Evolutionary conservation across 1,140 invertebrate species (phyloP).

Genomic region (Macrosteles quadrilineatus): DNA sequence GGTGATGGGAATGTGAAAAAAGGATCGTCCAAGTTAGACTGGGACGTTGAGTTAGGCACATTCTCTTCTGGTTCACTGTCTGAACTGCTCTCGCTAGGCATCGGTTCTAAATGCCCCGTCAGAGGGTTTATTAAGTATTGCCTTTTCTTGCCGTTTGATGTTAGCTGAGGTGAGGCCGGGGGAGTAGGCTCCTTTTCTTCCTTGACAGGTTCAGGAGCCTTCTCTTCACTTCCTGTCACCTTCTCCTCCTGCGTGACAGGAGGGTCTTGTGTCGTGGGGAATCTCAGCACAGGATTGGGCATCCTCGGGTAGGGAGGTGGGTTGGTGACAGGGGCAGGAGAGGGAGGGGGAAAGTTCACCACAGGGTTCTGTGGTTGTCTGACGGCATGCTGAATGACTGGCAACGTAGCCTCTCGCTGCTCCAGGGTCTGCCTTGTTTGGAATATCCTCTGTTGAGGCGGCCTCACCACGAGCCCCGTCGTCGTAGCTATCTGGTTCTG

Average conservation of each 20-base stretch:
- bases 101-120: slow-evolving; percentile 81
- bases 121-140: slow-evolving; percentile 86
- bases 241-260: slow-evolving; percentile 31
- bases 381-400: slow-evolving; percentile 23
- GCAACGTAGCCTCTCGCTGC: slow-evolving; percentile 15
- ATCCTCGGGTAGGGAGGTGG: slow-evolving; percentile 33
- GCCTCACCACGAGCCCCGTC: background rate
- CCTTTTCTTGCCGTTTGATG: slow-evolving; percentile 56
- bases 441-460: slow-evolving; percentile 23
- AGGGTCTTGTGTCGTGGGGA: slow-evolving; percentile 17
- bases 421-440: slow-evolving; percentile 14
- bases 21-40: slow-evolving; percentile 49
- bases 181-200: slow-evolving; percentile 18
- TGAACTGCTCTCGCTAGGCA: slow-evolving; percentile 65
- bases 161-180: slow-evolving; percentile 30
- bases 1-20: slow-evolving; percentile 59
- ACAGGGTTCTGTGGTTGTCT: slow-evolving; percentile 52
- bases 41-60: slow-evolving; percentile 34
- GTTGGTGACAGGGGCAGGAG: slow-evolving; percentile 42
- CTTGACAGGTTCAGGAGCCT: slow-evolving; percentile 6
- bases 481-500: slow-evolving; percentile 1
- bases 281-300: slow-evolving; percentile 16
- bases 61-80: slow-evolving; percentile 48
- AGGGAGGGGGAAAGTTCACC: slow-evolving; percentile 49
- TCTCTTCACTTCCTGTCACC: slow-evolving; percentile 31